Conservation (phyloP, 35 echinoderm and acorn worm genomes). For the Apostichopus japonicus region DNA sequence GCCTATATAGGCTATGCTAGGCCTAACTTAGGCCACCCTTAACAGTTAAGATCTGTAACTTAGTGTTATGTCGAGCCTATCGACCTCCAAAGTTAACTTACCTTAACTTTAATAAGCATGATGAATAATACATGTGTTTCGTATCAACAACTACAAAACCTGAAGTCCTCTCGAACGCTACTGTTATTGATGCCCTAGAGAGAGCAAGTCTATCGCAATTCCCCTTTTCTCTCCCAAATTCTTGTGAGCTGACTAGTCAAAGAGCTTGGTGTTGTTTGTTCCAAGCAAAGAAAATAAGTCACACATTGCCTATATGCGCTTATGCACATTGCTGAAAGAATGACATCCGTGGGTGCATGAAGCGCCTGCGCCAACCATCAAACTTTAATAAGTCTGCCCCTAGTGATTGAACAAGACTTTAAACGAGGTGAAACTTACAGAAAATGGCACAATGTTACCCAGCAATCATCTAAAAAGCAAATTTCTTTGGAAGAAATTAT, state of each 20-base stretch:
- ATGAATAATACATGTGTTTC: not conserved
- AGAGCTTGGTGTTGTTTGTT: too few species aligned
- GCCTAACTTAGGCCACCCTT: not conserved
- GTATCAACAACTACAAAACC: too few species aligned
- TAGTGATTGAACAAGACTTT: not conserved
- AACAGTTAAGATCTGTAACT: not conserved
- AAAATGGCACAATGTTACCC: not conserved
- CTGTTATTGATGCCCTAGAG: too few species aligned
- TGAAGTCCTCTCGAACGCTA: too few species aligned
- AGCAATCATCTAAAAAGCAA: not conserved
- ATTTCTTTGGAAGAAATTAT: not conserved
- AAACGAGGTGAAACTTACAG: not conserved
- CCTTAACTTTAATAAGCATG: conserved; percentile 38
- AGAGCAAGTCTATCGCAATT: too few species aligned
- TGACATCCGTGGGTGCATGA: not conserved
- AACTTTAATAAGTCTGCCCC: not conserved
- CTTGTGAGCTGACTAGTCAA: too few species aligned
- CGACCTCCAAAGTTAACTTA: not conserved
- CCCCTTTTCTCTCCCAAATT: too few species aligned
- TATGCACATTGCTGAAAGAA: too few species aligned
- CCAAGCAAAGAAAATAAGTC: too few species aligned
- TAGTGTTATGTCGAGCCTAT: not conserved
- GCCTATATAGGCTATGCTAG: not conserved
- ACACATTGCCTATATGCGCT: too few species aligned
- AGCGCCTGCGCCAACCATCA: not conserved